These are phyloP conservation scores for Scarus forsteni DNA, from an alignment of 2,797 vertebrate species.

Conservation along the genomic window DNA sequence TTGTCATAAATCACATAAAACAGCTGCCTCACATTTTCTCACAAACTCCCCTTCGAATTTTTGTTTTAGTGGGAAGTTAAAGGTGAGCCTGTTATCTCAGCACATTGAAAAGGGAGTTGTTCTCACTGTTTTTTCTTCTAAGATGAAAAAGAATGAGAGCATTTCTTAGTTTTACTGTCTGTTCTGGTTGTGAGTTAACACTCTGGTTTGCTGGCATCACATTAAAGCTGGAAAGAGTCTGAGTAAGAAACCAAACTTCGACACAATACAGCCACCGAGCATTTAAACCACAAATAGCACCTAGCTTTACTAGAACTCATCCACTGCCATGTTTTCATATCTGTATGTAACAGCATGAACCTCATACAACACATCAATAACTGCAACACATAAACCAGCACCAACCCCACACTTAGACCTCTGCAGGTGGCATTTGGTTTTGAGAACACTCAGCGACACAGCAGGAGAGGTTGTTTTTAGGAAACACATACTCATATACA, in stretches of 20 bases:
- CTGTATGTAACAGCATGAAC: conserved; percentile 15
- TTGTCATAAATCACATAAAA: conserved; percentile 61
- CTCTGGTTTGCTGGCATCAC: conserved; percentile 40
- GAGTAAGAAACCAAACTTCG: not conserved
- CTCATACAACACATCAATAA: conserved; percentile 41
- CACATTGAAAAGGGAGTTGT: conserved; percentile 37
- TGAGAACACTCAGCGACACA: conserved; percentile 13
- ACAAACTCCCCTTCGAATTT: not conserved
- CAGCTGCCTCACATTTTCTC: conserved; percentile 25
- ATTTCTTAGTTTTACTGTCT: conserved; percentile 38
- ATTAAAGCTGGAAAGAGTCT: not conserved
- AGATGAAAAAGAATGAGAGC: conserved; percentile 23
- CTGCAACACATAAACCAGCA: conserved; percentile 10
- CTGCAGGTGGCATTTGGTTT: not conserved
- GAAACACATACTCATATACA: not conserved
- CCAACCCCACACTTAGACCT: conserved; percentile 8
- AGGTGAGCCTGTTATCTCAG: conserved; percentile 33
- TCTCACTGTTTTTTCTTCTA: conserved; percentile 36
- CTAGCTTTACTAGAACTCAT: conserved; percentile 25
- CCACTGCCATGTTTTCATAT: conserved; percentile 43
- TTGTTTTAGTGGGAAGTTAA: conserved; percentile 16
- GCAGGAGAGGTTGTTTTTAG: conserved; percentile 12
- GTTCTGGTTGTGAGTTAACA: conserved; percentile 13
- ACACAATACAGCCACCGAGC: conserved; percentile 35
- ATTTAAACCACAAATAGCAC: conserved; percentile 27